A percentile compares a stretch with the other conserved stretches of the same genome.
Conservation (phyloP, 2,797 vertebrate genomes). For the Pantherophis vulpinus region DNA sequence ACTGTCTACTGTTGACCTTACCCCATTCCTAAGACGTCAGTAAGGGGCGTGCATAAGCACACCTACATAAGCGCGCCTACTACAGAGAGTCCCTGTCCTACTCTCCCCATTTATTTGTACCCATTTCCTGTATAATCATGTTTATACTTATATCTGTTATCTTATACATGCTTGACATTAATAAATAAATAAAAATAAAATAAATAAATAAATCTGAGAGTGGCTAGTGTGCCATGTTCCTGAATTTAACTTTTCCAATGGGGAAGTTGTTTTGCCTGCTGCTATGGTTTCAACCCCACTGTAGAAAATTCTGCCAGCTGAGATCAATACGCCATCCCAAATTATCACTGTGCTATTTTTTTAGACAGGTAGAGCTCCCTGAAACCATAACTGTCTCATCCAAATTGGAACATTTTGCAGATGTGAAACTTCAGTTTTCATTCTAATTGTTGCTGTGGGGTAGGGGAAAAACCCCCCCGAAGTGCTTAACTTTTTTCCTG, state of each 20-base stretch:
- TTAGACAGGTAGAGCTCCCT: background rate
- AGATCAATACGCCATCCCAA: background rate
- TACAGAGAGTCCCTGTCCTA: too few relatives aligned
- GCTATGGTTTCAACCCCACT: background rate
- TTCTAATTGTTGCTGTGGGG: background rate
- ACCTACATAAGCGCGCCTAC: too few relatives aligned
- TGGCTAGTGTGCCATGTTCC: background rate
- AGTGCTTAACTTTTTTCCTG: background rate
- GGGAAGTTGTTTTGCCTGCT: background rate
- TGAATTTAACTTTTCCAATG: background rate
- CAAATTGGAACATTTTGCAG: background rate
- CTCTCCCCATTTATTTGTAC: too few relatives aligned
- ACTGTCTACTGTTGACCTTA: too few relatives aligned
- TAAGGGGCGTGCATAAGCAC: too few relatives aligned
- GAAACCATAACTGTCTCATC: background rate
- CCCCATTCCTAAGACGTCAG: too few relatives aligned
- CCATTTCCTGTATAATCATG: too few relatives aligned
- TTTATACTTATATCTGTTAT: too few relatives aligned
- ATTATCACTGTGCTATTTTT: background rate
- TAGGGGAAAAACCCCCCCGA: too few relatives aligned
- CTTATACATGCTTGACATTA: too few relatives aligned
- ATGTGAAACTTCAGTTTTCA: background rate
- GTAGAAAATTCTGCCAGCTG: background rate
- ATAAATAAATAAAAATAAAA: too few relatives aligned
- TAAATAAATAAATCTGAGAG: background rate